These are phyloP conservation scores for Notodonta ziczac DNA, from an alignment of 2,888 invertebrate genomes.

Conservation along the genomic window DNA sequence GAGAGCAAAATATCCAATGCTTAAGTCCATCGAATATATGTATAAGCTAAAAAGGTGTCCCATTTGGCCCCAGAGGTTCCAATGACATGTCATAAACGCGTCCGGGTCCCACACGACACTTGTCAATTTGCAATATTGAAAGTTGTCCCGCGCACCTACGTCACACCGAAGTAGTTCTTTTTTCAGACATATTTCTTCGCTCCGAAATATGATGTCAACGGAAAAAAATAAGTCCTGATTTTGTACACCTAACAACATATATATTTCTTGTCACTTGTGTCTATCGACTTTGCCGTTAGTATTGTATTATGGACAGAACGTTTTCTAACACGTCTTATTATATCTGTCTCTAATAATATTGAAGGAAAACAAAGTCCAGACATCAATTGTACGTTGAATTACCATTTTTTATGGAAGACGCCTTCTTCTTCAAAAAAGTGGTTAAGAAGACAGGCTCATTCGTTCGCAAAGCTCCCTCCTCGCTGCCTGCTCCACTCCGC, in stretches of 20 bases:
- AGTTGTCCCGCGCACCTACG: slow-evolving; percentile 16
- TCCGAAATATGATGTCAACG: not conserved
- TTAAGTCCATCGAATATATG: not conserved
- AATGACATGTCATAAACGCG: slow-evolving; percentile 12
- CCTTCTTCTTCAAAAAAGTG: too few species aligned
- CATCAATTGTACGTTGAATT: too few species aligned
- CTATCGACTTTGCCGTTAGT: not conserved
- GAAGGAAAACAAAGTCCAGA: too few species aligned
- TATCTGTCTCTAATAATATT: too few species aligned
- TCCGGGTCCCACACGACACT: slow-evolving; percentile 11
- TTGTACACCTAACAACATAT: not conserved
- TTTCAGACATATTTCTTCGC: not conserved
- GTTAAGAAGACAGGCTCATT: too few species aligned
- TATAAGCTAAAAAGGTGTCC: not conserved
- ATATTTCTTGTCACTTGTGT: not conserved
- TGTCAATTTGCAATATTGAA: slow-evolving; percentile 36
- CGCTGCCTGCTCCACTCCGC: too few species aligned
- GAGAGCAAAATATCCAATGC: not conserved
- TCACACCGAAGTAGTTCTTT: slow-evolving; percentile 8
- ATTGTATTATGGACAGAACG: not conserved
- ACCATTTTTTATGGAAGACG: too few species aligned
- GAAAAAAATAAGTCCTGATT: slow-evolving; percentile 8
- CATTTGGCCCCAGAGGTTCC: slow-evolving; percentile 2
- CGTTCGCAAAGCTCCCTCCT: too few species aligned
- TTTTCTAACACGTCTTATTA: too few species aligned